Percentiles rank a stretch among this genome's conserved stretches.
These are phyloP conservation scores for Eriosoma lanigerum DNA, from an alignment of 1,140 invertebrate species.

Conservation along the genomic window DNA sequence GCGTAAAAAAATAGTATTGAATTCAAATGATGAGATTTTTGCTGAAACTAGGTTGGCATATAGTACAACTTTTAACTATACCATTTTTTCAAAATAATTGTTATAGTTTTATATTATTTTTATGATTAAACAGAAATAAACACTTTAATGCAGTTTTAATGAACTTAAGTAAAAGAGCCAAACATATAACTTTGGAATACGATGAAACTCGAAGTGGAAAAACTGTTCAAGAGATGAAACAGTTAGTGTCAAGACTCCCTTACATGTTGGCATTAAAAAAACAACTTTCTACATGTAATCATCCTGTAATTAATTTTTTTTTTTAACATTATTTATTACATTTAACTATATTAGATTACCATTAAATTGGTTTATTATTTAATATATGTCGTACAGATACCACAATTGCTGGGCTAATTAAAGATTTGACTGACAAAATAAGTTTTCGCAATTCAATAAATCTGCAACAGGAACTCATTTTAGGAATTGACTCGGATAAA, in stretches of 20 bases:
- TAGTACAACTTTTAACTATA: neutral
- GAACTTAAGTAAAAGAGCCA: constrained; percentile 83
- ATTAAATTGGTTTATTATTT: constrained; percentile 55
- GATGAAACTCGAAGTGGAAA: constrained; percentile 82
- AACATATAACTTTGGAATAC: constrained; percentile 80
- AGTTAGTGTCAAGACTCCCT: constrained; percentile 87
- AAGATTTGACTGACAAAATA: constrained; percentile 69
- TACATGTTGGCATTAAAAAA: constrained; percentile 86
- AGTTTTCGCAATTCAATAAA: constrained; percentile 69
- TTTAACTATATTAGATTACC: no score
- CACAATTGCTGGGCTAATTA: constrained; percentile 74
- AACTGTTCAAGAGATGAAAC: constrained; percentile 90
- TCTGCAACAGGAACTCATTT: constrained; percentile 88
- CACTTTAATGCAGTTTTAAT: constrained; percentile 91
- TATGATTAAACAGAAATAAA: constrained; percentile 70
- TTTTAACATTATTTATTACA: neutral
- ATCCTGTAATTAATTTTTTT: constrained; percentile 58
- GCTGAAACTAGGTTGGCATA: constrained; percentile 68
- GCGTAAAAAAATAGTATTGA: constrained; percentile 80
- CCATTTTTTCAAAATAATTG: neutral
- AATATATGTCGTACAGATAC: constrained; percentile 63
- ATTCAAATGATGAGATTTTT: constrained; percentile 88
- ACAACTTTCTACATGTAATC: constrained; percentile 53
- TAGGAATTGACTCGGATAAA: constrained; percentile 88
- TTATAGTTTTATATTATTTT: constrained; percentile 11